Conservation (phyloP, 2,888 invertebrate species). For the Xanthorhoe designata region DNA sequence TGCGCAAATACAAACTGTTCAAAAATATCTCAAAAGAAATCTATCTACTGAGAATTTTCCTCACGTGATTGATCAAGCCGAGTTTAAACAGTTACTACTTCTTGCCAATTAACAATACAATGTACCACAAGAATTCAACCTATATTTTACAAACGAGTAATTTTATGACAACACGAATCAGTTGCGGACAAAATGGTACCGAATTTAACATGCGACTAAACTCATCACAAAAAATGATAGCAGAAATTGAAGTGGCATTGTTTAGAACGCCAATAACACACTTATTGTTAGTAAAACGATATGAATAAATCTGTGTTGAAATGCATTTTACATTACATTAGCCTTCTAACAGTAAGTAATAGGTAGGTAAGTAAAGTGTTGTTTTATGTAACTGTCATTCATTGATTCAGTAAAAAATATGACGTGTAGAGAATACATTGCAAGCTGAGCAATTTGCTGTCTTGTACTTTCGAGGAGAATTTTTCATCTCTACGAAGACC, state of each 20-base stretch:
- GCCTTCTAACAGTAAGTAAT: not conserved
- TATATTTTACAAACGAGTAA: conserved; percentile 46
- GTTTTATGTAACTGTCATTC: conserved; percentile 8
- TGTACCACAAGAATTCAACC: conserved; percentile 34
- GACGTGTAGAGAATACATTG: not conserved
- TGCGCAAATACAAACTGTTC: not conserved
- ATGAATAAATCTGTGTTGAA: conserved; percentile 17
- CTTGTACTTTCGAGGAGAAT: no score
- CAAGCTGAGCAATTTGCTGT: no score
- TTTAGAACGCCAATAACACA: conserved; percentile 14
- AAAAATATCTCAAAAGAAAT: conserved; percentile 13
- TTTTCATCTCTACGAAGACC: no score
- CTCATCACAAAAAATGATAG: conserved; percentile 25
- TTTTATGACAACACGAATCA: conserved; percentile 34
- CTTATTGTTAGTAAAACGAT: conserved; percentile 2
- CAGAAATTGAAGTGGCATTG: conserved; percentile 21
- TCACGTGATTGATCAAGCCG: conserved; percentile 22
- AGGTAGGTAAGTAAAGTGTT: no score
- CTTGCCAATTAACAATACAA: conserved; percentile 28
- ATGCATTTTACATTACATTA: conserved; percentile 14
- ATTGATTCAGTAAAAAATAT: not conserved
- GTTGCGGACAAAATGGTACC: conserved; percentile 23
- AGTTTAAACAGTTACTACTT: conserved; percentile 8
- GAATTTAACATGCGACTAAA: conserved; percentile 32
- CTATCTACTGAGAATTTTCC: conserved; percentile 10